phyloP scores from a whole-genome alignment of 2,888 invertebrate genomes.

The Rugalucina vietnamica region DNA sequence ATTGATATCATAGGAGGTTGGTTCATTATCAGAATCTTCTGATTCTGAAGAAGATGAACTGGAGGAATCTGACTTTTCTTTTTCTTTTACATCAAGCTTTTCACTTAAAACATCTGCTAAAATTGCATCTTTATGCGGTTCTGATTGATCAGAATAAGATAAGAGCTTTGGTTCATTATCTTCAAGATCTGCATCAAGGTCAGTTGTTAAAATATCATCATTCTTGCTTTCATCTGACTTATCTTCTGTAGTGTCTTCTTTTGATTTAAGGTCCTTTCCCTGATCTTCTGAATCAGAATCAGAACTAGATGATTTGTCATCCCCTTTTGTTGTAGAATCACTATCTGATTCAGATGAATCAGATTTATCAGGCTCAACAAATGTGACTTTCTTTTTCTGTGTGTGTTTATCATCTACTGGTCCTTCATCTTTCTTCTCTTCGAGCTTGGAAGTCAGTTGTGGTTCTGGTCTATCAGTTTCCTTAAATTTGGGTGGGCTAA shows the following conservation, averaged over 20 bases:
- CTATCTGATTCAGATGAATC: constrained; percentile 10
- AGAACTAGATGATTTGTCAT: background rate
- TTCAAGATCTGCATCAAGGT: constrained; percentile 21
- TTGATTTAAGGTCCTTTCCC: background rate
- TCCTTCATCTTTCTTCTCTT: background rate
- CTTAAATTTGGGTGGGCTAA: background rate
- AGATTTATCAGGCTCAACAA: constrained; percentile 44
- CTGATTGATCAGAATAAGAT: background rate
- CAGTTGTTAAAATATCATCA: constrained; percentile 17
- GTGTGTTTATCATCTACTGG: background rate
- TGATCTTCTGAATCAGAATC: background rate
- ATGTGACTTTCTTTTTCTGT: constrained; percentile 39
- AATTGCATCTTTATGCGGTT: background rate
- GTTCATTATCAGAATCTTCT: constrained; percentile 14
- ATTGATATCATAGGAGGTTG: constrained; percentile 1
- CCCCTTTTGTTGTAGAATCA: constrained; percentile 13
- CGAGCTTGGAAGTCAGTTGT: background rate
- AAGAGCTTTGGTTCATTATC: constrained; percentile 5
- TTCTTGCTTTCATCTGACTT: background rate
- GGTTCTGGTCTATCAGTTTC: background rate
- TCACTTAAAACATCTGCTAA: background rate
- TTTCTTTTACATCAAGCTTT: background rate
- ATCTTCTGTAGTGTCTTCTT: background rate
- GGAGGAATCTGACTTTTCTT: too few species aligned
- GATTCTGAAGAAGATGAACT: constrained; percentile 1